phyloP scores from a whole-genome alignment of 2,888 invertebrate species.

The Copidosoma aretas region DNA sequence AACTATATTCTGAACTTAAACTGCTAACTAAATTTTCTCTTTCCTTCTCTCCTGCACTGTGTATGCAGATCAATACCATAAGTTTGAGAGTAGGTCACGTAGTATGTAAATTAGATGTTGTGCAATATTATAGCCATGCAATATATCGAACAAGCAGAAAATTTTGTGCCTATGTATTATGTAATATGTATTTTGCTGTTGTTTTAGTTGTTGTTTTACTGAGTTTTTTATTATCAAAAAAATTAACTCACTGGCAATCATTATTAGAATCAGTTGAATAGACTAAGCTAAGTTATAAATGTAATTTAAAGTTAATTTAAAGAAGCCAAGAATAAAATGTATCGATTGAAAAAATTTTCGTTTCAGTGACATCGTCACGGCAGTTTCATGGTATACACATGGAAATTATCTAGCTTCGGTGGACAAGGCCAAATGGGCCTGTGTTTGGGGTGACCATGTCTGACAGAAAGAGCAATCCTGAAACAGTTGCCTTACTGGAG shows the following conservation, averaged over 20 bases:
- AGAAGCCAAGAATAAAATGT: conserved; percentile 27
- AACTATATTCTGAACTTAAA: not conserved
- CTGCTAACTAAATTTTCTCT: conserved; percentile 1
- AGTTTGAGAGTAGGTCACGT: not conserved
- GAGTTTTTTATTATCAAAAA: no score
- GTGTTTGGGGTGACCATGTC: conserved; percentile 78
- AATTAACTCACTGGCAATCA: no score
- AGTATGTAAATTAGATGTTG: not conserved
- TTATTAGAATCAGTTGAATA: no score
- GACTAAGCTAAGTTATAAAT: no score
- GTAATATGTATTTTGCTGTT: no score
- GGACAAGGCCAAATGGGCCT: conserved; percentile 80
- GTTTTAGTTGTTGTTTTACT: no score
- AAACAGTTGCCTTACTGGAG: conserved; percentile 15
- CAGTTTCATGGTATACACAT: conserved; percentile 88
- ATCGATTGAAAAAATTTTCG: conserved; percentile 46
- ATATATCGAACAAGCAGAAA: not conserved
- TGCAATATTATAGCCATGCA: not conserved
- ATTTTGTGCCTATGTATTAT: not conserved
- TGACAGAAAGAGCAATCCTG: conserved; percentile 51
- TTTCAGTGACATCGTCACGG: conserved; percentile 81
- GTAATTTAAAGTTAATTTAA: no score
- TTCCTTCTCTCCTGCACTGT: not conserved
- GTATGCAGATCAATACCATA: conserved; percentile 15
- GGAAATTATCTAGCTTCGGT: conserved; percentile 81